Base-by-base conservation (phyloP, 2,113 vertebrate genomes). In the Ciconia maguari region DNA sequence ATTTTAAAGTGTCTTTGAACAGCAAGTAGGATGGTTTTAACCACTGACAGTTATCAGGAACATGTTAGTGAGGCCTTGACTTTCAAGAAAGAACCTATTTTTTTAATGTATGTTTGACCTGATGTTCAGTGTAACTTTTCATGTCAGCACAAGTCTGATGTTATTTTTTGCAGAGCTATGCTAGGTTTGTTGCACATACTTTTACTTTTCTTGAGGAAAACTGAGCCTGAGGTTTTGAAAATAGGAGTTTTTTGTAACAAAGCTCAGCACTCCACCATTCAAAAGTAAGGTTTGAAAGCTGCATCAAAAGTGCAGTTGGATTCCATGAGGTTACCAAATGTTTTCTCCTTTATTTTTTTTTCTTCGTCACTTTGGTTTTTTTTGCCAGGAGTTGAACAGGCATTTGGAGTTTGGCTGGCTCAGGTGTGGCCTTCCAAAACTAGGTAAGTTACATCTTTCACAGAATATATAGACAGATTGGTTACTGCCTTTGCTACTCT, bases 251-350 rank as follows among this genome's bases (percentile, higher is more conserved):
- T 93, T 69, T 65, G 29, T 79, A 83, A 52, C 16, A 64, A 83
- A 88, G 34, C 64, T 87, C 48, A 84, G 84, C 60, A 82, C 57
- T 68, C 42, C 52, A 16, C 21, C 44, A 41, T 49, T 93, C 71
- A 93, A 54, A 94, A 83, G n/a, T 30, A 57, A 72, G 48, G 22
- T 61, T 88, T 96, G 57, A 90, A 94, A 93, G n/a, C 71, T 80
- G 41, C 22, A 38, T 72, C 16, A 65, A 19, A 85, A 72, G 11
- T 76, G 14, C 61, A 69, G 44, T 41, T 88, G 57, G 52, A 88
- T 86, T 90, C 41, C 34, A 20, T 88, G 38, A 85, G n/a, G 78
- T 68, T 87, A 75, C 46, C 49, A 62, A 74, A 58, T 71, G 10
- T 51, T 91, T 94, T 78, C 6, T 41, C 32, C 14, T 38, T 70